These are phyloP conservation scores for Panopea generosa DNA, from an alignment of 2,888 invertebrate species.

Conservation along the genomic window DNA sequence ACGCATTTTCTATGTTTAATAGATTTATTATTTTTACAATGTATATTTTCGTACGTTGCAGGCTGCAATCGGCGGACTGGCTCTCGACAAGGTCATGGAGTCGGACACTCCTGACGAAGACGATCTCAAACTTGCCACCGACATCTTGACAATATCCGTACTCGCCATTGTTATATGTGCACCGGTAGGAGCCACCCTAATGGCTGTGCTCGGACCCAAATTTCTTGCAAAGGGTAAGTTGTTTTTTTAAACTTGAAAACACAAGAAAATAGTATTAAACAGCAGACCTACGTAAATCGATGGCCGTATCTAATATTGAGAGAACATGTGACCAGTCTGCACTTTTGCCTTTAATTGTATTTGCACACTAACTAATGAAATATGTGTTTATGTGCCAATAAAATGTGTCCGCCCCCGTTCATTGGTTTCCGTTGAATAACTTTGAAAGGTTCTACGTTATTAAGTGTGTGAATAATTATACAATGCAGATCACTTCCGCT, in stretches of 20 bases:
- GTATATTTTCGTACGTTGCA: slow-evolving; percentile 42
- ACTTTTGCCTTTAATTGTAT: too few relatives aligned
- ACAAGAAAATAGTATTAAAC: too few relatives aligned
- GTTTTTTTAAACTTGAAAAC: too few relatives aligned
- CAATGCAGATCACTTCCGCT: too few relatives aligned
- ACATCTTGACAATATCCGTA: slow-evolving; percentile 71
- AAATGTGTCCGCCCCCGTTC: too few relatives aligned
- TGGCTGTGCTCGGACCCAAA: slow-evolving; percentile 70
- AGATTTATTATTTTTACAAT: too few relatives aligned
- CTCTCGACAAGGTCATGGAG: slow-evolving; percentile 78
- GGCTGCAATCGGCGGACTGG: slow-evolving; percentile 84
- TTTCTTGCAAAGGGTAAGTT: slow-evolving; percentile 56
- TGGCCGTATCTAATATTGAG: not conserved
- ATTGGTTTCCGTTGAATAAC: too few relatives aligned
- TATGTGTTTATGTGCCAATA: too few relatives aligned
- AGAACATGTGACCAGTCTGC: not conserved
- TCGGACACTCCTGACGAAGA: slow-evolving; percentile 38
- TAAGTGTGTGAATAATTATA: too few relatives aligned
- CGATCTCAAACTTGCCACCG: slow-evolving; percentile 52
- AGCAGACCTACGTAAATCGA: not conserved
- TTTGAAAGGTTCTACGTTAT: too few relatives aligned
- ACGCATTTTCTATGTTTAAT: too few relatives aligned
- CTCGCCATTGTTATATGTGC: slow-evolving; percentile 74
- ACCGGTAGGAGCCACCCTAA: slow-evolving; percentile 71
- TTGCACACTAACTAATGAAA: too few relatives aligned